Evolutionary conservation across 2,113 vertebrate genomes (phyloP), one percentile per base, ranked within the genome.

Genomic region (Camelus dromedarius): DNA sequence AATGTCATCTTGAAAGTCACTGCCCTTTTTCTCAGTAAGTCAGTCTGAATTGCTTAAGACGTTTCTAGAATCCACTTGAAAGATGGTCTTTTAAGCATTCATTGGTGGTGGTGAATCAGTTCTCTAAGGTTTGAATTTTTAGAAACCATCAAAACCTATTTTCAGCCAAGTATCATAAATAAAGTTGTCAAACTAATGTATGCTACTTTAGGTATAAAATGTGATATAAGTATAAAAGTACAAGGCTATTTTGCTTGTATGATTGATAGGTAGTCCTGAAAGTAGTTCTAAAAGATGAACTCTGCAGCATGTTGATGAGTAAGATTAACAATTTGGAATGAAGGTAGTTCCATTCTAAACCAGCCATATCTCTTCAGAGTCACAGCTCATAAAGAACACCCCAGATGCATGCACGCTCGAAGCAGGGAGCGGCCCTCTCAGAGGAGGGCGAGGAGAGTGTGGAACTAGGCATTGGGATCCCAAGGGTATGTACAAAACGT

Each of bases 101-200:
- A 9, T 54, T 75, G 54, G 9, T 91, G 42, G 56, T 73, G n/a
- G 20, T 84, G 93, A 95, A 86, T 94, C 67, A n/a, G 38, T 86
- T 30, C 32, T 93, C 50, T 75, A 64, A 85, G n/a, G 10, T 66
- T 62, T 83, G 77, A 81, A 19, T 83, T 69, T 91, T 79, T 73
- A 56, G 62, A 91, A 91, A 81, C 95, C 86, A 32, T 56, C 50
- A 73, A 96, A 86, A 89, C 18, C 30, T 32, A 28, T 73, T 86
- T 90, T 96, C 13, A 75, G 30, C 75, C 18, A 50, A 72, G 60
- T 81, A 84, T 88, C n/a, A 56, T 84, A 79, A 93, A 67, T 85
- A 66, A 67, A 62, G 18, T 89, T 6, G 3, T 80, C 58, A 81
- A 30, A 20, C 24, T 89, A 54, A 62, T 15, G 8, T 24, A 32